Base-by-base conservation (phyloP, 2,113 vertebrate species). In the Stigmatopora argus region DNA sequence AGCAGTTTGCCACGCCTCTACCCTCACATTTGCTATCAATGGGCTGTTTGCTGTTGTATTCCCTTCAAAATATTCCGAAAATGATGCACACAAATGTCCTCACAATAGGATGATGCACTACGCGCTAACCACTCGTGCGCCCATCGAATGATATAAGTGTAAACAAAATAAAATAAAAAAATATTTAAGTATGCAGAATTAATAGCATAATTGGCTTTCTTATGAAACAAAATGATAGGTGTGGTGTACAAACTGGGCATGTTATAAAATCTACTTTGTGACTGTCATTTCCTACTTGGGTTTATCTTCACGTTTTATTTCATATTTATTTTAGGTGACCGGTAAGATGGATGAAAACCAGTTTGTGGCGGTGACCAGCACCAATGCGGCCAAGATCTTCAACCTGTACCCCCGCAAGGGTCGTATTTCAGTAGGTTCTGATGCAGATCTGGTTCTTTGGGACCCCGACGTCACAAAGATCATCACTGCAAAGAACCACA, bases 341-440 rank as follows among this genome's bases (percentile, higher is more conserved):
- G 97, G 97, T 1, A 99, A 99, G 83, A 99, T 99, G 97, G 97
- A 99, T 0, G 97, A 99, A 88, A 99, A 99, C 90, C 96, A 99
- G 88, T 99, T 98, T 86, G 96, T 99, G 12, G 93, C 94, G 0
- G 95, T 98, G 81, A 99, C 95, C 88, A 99, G 97, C 89, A 99
- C 97, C 72, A 98, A 97, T 0, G 96, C 97, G 0, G 96, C 97
- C 70, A 99, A 99, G 89, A 94, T 99, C 88, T 97, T 98, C 57
- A 99, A 99, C 87, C 87, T 99, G 71, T 99, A 99, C 70, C 97
- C 96, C 0, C 92, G 97, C 45, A 99, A 99, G 83, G 97, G 97
- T 2, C 96, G 97, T 57, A 96, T 99, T 2, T 95, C 96, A 0
- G 96, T 99, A 87, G 97, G 97, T 14, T 98, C 96, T 0, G 97